A percentile compares a stretch with the other conserved stretches of the same genome.
Evolutionary conservation across 2,113 vertebrate species (phyloP).

Genomic region (Gadus macrocephalus): DNA sequence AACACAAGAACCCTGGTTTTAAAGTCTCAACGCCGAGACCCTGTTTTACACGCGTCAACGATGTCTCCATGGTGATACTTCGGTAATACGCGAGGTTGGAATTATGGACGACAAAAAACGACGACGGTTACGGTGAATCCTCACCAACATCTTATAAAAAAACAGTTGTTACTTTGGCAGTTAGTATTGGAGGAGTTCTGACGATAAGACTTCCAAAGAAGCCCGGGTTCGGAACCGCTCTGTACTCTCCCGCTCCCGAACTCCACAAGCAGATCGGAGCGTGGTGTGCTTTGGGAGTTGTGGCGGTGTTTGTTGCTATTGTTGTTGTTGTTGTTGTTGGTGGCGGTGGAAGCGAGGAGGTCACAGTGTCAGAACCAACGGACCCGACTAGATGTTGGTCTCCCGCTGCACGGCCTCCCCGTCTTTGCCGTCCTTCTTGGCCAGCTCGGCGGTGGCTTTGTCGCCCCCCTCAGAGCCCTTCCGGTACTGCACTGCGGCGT

Average conservation of each 20-base stretch:
- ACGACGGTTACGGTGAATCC: slow-evolving; percentile 13
- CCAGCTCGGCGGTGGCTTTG: slow-evolving; percentile 44
- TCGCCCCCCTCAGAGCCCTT: slow-evolving; percentile 49
- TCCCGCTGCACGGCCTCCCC: slow-evolving; percentile 79
- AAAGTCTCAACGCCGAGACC: no score
- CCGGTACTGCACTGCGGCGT: slow-evolving; percentile 54
- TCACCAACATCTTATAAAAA: slow-evolving; percentile 13
- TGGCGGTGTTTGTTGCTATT: not conserved
- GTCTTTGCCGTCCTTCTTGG: slow-evolving; percentile 44
- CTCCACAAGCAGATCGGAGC: slow-evolving; percentile 28
- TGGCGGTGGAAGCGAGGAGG: no score
- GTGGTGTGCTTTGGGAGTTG: not conserved
- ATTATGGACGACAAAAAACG: no score
- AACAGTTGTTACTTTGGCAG: slow-evolving; percentile 56
- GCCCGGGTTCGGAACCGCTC: slow-evolving; percentile 12
- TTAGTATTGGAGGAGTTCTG: slow-evolving; percentile 30
- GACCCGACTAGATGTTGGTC: slow-evolving; percentile 84
- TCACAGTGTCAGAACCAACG: slow-evolving; percentile 10
- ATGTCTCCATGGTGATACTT: no score
- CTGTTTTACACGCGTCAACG: no score
- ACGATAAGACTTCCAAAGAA: slow-evolving; percentile 1
- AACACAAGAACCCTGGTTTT: no score
- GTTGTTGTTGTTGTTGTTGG: no score
- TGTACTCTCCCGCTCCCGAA: not conserved
- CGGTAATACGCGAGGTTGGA: no score